Evolutionary conservation across 2,113 vertebrate genomes (phyloP).

Genomic region (Spilogale gracilis): DNA sequence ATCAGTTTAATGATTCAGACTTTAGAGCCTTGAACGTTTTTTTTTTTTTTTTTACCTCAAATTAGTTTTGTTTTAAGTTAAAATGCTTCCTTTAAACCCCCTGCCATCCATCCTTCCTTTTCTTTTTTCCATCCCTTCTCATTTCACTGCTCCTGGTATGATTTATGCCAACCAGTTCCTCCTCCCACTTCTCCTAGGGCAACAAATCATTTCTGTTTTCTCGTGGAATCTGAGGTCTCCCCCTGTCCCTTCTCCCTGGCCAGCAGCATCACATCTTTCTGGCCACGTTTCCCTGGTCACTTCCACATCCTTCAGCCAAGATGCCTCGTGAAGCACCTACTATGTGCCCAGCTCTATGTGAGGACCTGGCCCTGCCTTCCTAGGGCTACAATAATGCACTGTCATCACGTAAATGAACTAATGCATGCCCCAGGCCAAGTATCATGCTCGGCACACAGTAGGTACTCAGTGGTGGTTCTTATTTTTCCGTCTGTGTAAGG

Average conservation of each 20-base stretch:
- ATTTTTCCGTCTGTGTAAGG: neutral
- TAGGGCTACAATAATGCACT: neutral
- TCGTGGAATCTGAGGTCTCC: neutral
- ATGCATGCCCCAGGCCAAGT: too few relatives aligned
- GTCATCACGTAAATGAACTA: neutral
- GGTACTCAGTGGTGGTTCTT: neutral
- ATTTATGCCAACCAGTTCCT: neutral
- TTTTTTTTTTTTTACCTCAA: neutral
- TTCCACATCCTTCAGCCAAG: neutral
- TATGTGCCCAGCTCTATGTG: neutral
- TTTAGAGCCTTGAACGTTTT: neutral
- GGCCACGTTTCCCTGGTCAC: neutral
- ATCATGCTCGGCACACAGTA: neutral
- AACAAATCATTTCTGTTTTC: neutral
- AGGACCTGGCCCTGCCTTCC: neutral
- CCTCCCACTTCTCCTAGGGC: neutral
- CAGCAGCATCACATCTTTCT: too few relatives aligned
- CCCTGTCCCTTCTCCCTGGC: neutral
- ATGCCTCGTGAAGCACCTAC: neutral
- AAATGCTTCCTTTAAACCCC: neutral
- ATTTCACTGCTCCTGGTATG: neutral
- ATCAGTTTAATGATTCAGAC: neutral
- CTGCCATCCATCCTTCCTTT: neutral
- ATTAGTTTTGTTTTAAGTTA: neutral
- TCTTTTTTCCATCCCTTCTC: neutral